phyloP scores from a whole-genome alignment of 2,797 vertebrate genomes.

The Sparidentex hasta region DNA sequence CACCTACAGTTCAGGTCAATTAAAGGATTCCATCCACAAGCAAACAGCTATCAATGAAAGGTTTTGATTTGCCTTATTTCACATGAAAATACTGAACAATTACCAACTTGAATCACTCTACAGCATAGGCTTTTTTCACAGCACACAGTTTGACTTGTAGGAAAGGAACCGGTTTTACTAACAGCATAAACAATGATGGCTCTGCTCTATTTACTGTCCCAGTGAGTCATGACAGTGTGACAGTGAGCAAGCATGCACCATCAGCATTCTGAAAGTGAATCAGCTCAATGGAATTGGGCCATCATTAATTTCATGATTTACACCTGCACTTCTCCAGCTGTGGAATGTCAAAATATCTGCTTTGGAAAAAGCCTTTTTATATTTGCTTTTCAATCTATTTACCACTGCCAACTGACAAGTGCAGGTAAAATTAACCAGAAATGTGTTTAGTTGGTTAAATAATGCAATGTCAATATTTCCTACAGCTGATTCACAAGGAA shows the following conservation, averaged over 20 bases:
- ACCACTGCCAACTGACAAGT: neutral
- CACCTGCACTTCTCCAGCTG: neutral
- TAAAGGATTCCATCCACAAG: neutral
- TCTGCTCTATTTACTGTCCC: neutral
- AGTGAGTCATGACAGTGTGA: constrained; percentile 1
- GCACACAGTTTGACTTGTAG: neutral
- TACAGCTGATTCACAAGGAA: constrained; percentile 5
- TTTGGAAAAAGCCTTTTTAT: neutral
- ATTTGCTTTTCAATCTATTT: neutral
- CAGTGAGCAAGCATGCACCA: neutral
- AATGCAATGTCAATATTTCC: neutral
- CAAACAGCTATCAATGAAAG: neutral
- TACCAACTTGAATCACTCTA: neutral
- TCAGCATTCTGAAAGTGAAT: neutral
- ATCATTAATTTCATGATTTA: neutral
- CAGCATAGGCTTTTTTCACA: neutral
- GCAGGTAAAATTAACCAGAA: neutral
- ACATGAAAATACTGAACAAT: neutral
- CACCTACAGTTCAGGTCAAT: too few species aligned
- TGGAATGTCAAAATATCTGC: neutral
- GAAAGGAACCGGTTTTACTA: neutral
- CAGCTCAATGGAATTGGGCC: neutral
- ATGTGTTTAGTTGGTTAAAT: neutral
- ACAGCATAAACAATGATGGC: neutral
- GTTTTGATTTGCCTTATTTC: neutral